These are phyloP conservation scores for Eulemur albifrons DNA, from an alignment of 2,797 vertebrate species.

Conservation along the genomic window DNA sequence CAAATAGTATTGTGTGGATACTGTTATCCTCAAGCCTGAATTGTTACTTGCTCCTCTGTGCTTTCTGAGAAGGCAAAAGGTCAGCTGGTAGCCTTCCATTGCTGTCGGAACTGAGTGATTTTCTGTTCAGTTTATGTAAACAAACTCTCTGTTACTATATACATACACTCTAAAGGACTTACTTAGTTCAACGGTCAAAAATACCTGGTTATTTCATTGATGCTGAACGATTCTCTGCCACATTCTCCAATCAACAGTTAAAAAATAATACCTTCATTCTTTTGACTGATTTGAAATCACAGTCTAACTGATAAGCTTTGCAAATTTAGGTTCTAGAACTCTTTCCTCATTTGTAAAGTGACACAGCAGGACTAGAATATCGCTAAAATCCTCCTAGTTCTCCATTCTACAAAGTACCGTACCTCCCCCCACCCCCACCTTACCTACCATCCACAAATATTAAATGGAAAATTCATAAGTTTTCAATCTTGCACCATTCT, in stretches of 20 bases:
- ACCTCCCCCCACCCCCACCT: too few species aligned
- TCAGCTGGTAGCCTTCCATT: constrained; percentile 23
- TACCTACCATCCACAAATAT: background rate
- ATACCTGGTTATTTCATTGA: background rate
- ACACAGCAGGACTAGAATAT: background rate
- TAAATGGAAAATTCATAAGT: background rate
- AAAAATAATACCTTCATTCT: background rate
- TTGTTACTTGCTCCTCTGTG: background rate
- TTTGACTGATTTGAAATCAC: background rate
- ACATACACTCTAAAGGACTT: background rate
- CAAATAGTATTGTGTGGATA: constrained; percentile 37
- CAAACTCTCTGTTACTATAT: background rate
- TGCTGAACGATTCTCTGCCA: background rate
- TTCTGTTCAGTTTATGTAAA: background rate
- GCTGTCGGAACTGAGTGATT: background rate
- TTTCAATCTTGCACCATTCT: background rate
- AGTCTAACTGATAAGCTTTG: background rate
- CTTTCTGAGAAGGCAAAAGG: constrained; percentile 40
- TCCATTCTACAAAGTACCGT: background rate
- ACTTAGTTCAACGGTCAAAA: background rate
- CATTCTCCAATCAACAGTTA: background rate
- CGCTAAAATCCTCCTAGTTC: background rate
- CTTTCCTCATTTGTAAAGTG: background rate
- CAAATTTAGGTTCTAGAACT: background rate
- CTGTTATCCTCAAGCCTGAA: constrained; percentile 1